Conservation (phyloP, 2,113 vertebrate species). For the Perca fluviatilis region DNA sequence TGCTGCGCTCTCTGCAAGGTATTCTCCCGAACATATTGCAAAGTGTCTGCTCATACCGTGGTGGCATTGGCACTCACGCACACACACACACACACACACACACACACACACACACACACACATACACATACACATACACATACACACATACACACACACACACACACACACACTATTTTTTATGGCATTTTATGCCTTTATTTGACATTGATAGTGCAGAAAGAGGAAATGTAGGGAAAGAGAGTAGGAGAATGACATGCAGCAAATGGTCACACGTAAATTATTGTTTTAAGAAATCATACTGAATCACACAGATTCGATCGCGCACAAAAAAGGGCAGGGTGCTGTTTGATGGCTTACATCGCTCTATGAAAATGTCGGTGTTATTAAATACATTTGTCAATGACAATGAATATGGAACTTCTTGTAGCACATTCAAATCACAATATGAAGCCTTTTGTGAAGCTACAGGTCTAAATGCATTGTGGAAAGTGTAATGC, state of each 20-base stretch:
- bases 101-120: slow-evolving; percentile 1
- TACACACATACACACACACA: background rate
- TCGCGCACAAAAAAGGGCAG: slow-evolving; percentile 9
- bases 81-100: slow-evolving; percentile 1
- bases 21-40: slow-evolving; percentile 61
- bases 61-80: slow-evolving; percentile 7
- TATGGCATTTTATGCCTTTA: no score
- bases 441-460: no score
- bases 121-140: background rate
- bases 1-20: slow-evolving; percentile 63
- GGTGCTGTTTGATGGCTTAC: background rate
- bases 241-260: no score
- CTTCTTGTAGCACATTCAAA: background rate
- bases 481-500: background rate
- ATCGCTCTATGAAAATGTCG: slow-evolving; percentile 40
- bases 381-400: slow-evolving; percentile 14
- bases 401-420: background rate
- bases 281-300: slow-evolving; percentile 35
- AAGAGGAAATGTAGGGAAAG: no score
- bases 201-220: no score
- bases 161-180: no score
- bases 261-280: background rate
- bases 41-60: slow-evolving; percentile 45
- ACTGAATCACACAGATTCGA: slow-evolving; percentile 15
- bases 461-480: background rate